phyloP scores from a whole-genome alignment of 2,113 vertebrate genomes.

The Emydocephalus ijimae region DNA sequence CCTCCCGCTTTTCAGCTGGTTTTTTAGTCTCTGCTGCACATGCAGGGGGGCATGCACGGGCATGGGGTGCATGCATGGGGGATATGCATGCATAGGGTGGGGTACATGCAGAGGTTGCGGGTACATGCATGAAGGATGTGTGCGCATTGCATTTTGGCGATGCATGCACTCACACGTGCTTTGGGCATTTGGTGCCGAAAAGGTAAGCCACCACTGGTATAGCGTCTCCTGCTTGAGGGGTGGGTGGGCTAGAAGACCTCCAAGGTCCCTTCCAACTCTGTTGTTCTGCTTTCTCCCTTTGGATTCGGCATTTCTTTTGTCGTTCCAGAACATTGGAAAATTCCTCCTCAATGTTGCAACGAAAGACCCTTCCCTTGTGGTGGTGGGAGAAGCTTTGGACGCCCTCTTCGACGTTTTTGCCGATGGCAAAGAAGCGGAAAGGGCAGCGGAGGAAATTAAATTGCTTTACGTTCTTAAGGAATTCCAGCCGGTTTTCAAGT shows the following conservation, averaged over 20 bases:
- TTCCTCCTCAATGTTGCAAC: slow-evolving; percentile 86
- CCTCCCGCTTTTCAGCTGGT: no score
- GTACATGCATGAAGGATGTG: no score
- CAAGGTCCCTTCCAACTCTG: not conserved
- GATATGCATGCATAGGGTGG: no score
- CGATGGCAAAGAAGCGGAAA: slow-evolving; percentile 88
- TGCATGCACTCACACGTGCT: no score
- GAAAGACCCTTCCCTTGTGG: slow-evolving; percentile 84
- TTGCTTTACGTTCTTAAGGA: slow-evolving; percentile 81
- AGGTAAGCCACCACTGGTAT: no score
- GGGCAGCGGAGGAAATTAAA: slow-evolving; percentile 78
- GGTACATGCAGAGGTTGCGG: no score
- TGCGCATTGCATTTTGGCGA: no score
- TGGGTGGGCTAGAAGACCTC: not conserved
- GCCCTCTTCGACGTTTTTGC: slow-evolving; percentile 95
- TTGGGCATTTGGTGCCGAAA: no score
- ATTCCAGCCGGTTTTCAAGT: slow-evolving; percentile 89
- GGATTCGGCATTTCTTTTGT: slow-evolving; percentile 8
- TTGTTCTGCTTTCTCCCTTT: not conserved
- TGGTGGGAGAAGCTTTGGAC: slow-evolving; percentile 90
- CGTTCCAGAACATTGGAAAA: slow-evolving; percentile 83
- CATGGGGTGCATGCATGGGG: no score
- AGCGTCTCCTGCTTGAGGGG: no score
- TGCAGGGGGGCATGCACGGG: no score
- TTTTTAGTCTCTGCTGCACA: no score